Conservation (phyloP, 2,888 invertebrate genomes). For the Chironomus tentans region DNA sequence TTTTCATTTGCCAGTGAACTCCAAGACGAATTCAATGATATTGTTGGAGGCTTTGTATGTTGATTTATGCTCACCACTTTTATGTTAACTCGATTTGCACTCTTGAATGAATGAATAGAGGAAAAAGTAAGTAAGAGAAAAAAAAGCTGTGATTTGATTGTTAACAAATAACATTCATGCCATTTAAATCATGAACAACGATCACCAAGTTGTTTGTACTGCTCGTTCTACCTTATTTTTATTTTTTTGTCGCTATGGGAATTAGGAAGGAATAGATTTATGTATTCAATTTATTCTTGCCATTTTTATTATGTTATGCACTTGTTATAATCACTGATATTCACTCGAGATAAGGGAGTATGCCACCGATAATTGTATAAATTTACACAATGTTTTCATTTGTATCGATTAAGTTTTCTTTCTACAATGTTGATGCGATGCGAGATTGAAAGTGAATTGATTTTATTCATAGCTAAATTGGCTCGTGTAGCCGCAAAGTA, state of each 20-base stretch:
- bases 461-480: background rate
- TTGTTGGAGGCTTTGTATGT: background rate
- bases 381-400: too few relatives aligned
- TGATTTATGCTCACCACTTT: constrained; percentile 15
- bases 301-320: too few relatives aligned
- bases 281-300: background rate
- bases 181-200: constrained; percentile 10
- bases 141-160: constrained; percentile 11
- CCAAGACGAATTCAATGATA: background rate
- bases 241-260: background rate
- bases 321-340: too few relatives aligned
- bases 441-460: background rate
- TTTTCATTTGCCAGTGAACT: background rate
- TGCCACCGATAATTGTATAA: too few relatives aligned
- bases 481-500: too few relatives aligned
- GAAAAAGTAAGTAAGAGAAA: background rate
- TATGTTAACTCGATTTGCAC: background rate
- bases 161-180: constrained; percentile 22
- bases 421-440: too few relatives aligned
- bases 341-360: too few relatives aligned
- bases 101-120: background rate
- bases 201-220: background rate
- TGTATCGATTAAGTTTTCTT: too few relatives aligned
- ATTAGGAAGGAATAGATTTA: background rate
- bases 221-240: background rate